Base-by-base conservation (phyloP, 2,888 invertebrate species). In the Stenodera caucasica region DNA sequence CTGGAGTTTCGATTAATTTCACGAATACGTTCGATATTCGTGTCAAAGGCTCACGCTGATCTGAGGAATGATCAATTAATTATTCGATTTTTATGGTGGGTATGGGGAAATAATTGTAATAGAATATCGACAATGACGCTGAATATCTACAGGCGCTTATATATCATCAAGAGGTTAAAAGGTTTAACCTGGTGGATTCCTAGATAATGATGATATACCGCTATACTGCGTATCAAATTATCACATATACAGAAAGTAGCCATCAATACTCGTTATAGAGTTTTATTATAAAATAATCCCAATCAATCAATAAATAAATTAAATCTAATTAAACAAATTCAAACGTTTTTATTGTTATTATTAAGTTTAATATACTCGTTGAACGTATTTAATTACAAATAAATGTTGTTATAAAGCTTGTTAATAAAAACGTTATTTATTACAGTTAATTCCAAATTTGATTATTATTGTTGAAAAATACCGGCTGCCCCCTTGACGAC, bases 161-260 rank as follows among this genome's bases (percentile, higher is more conserved):
- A 69, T 69, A 75, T 74, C 72, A 72, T 72, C 63, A 49, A 61
- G 60, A 73, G 76, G 75, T 75, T 72, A 74, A 76, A 73, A 70
- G 72, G 73, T 74, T 77, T 77, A 75, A 77, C 76, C 76, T 66
- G 45, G 66, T 57, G 66, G 70, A 75, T 74, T 75, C 74, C 68
- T 69, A 64, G 70, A 72, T 75, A 77, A 76, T 74, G 72, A 76
- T 75, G 74, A 74, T 74, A 71, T 74, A 73, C 72, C 72, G 69
- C 70, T 72, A 45, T 11, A 71, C 68, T 69, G 62, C 68, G 66
- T 68, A 72, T 75, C 72, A 71, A 75, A 75, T 75, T 76, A 76
- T 74, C 74, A 69, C 72, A 70, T 71, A 45, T n/a, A 45, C 7
- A 70, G 71, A 76, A 70, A 72, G 72, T 68, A 71, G 68, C 70